These are phyloP conservation scores for Apis mellifera DNA, from an alignment of 1,140 invertebrate species.

Conservation along the genomic window DNA sequence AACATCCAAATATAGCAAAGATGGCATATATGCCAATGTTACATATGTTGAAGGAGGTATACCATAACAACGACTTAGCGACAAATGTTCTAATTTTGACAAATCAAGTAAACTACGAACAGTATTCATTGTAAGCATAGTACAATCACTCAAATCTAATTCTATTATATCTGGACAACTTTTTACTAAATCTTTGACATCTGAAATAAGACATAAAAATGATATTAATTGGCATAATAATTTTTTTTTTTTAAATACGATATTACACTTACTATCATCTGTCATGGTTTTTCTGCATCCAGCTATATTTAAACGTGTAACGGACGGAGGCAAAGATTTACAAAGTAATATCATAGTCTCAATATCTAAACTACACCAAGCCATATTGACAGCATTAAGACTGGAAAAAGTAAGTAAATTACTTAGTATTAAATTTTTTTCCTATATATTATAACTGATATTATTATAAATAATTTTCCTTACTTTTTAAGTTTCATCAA, in stretches of 20 bases:
- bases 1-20: constrained; percentile 87
- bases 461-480: constrained; percentile 52
- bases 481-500: constrained; percentile 86
- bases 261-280: constrained; percentile 86
- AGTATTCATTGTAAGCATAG: constrained; percentile 84
- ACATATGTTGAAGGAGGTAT: constrained; percentile 84
- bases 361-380: constrained; percentile 88
- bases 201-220: constrained; percentile 79
- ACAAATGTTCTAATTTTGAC: constrained; percentile 89
- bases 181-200: constrained; percentile 84
- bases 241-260: not conserved
- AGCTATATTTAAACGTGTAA: constrained; percentile 90
- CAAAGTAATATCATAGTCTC: constrained; percentile 85
- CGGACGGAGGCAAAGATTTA: constrained; percentile 83
- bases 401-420: constrained; percentile 74
- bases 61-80: constrained; percentile 91
- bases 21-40: constrained; percentile 81
- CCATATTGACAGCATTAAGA: constrained; percentile 89
- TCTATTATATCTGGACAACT: constrained; percentile 89
- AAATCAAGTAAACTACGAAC: constrained; percentile 85
- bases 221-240: not conserved
- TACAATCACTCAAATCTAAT: constrained; percentile 93
- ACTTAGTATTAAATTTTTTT: not conserved
- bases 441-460: too few relatives aligned
- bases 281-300: constrained; percentile 89